Evolutionary conservation across 2,888 invertebrate genomes (phyloP).

Genomic region (Carabus problematicus): DNA sequence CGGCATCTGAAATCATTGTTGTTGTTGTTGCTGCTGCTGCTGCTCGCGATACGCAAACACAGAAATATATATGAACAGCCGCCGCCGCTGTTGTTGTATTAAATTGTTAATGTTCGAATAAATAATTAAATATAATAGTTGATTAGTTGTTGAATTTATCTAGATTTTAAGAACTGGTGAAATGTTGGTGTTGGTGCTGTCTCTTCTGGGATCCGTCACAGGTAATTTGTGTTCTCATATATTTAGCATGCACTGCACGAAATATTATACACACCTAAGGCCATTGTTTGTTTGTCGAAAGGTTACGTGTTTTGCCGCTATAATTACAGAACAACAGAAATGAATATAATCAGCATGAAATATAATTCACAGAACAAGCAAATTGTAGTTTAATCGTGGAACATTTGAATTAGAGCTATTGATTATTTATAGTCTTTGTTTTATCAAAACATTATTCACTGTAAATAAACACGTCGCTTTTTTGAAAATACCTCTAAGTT

Average conservation of each 20-base stretch:
- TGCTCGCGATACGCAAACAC: no score
- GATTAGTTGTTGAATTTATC: constrained; percentile 43
- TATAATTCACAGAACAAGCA: no score
- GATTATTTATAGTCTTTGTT: no score
- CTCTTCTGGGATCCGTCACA: constrained; percentile 38
- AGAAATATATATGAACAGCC: neutral
- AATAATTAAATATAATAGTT: constrained; percentile 39
- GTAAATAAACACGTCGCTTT: no score
- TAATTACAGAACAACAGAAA: no score
- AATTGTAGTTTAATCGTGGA: no score
- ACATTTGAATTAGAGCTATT: no score
- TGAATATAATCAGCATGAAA: no score
- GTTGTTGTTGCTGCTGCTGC: constrained; percentile 32
- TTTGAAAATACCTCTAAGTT: no score
- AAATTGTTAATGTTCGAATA: constrained; percentile 42
- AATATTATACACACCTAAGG: neutral
- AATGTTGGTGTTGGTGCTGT: constrained; percentile 46
- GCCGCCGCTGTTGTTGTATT: constrained; percentile 27
- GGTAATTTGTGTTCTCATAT: constrained; percentile 35
- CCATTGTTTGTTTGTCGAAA: neutral
- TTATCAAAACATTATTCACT: no score
- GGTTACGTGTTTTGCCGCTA: no score
- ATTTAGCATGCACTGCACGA: neutral
- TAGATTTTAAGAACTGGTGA: constrained; percentile 43
- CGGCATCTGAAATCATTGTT: constrained; percentile 20